Base-by-base conservation (phyloP, 2,113 vertebrate species). In the Propithecus coquereli region DNA sequence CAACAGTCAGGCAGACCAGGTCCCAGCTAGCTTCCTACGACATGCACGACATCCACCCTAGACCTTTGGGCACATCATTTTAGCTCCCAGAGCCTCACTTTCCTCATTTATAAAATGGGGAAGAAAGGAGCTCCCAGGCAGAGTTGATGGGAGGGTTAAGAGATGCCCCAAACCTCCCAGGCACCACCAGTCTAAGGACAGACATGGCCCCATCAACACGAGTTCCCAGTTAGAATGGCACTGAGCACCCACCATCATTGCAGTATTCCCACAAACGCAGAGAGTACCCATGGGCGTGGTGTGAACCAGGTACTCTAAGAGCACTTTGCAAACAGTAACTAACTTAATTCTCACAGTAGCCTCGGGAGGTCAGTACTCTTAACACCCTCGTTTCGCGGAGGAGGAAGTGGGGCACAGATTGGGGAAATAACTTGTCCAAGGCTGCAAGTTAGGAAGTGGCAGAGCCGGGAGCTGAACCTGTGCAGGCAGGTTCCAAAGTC, bases 131-230 rank as follows among this genome's bases (percentile, higher is more conserved):
- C 18, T 80, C 71, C 4, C 25, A 20, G 32, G 80, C 88, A 65
- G 22, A 27, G n/a, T 8, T 32, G 20, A 20, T 7, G 17, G 11
- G 30, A 59, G 27, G 66, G 34, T 65, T 84, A 50, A 23, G 50
- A n/a, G 22, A 83, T 10, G 63, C 23, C 34, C 50, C 87, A 32
- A 37, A 43, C 32, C 52, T 32, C 63, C 22, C 40, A 73, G 34
- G 68, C 23, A 2, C 73, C 40, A 73, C 4, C 70, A 34, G 30
- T 59, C 45, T 71, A n/a, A 40, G 10, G 79, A 81, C 43, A 70
- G 43, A 32, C 0, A 1, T 9, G 32, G n/a, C 25, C 45, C 13
- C 4, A 1, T 43, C 25, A 73, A 34, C 16, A 54, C 2, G 4
- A 14, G 68, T 30, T 76, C 50, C 79, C 71, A 84, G 45, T 52